A percentile compares a stretch with the other conserved stretches of the same genome.
Conservation (phyloP, 2,797 vertebrate species). For the Columba guinea region DNA sequence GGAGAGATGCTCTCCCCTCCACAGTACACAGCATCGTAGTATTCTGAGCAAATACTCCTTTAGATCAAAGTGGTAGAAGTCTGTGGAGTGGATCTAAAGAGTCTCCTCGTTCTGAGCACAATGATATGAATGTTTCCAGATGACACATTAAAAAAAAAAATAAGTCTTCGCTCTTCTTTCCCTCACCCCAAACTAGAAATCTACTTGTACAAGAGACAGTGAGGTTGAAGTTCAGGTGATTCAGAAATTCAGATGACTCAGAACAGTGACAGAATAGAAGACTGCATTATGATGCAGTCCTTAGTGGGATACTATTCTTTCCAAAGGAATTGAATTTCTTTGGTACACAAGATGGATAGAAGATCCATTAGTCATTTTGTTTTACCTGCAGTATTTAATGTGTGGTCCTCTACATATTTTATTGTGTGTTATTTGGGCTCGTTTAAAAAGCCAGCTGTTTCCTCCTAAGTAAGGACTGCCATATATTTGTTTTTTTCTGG, state of each 20-base stretch:
- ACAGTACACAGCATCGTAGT: rapidly evolving
- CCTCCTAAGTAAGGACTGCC: background rate
- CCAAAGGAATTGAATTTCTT: background rate
- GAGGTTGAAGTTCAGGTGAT: constrained; percentile 55
- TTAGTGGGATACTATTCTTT: constrained; percentile 2
- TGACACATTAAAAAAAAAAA: background rate
- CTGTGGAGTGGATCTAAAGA: background rate
- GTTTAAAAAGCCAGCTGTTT: constrained; percentile 31
- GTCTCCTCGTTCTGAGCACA: background rate
- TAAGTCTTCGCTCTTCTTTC: background rate
- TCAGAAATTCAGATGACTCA: constrained; percentile 54
- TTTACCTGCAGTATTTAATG: background rate
- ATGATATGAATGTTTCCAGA: background rate
- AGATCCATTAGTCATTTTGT: background rate
- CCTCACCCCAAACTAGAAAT: constrained; percentile 2
- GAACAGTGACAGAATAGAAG: constrained; percentile 31
- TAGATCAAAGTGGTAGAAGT: background rate
- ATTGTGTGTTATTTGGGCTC: background rate
- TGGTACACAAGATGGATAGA: background rate
- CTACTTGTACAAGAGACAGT: background rate
- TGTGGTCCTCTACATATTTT: background rate
- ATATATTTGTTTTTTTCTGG: background rate
- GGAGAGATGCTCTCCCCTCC: background rate
- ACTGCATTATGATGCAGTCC: background rate
- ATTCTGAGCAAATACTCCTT: background rate